Evolutionary conservation across 2,888 invertebrate species (phyloP).

Genomic region (Cosmorhoe ocellata): DNA sequence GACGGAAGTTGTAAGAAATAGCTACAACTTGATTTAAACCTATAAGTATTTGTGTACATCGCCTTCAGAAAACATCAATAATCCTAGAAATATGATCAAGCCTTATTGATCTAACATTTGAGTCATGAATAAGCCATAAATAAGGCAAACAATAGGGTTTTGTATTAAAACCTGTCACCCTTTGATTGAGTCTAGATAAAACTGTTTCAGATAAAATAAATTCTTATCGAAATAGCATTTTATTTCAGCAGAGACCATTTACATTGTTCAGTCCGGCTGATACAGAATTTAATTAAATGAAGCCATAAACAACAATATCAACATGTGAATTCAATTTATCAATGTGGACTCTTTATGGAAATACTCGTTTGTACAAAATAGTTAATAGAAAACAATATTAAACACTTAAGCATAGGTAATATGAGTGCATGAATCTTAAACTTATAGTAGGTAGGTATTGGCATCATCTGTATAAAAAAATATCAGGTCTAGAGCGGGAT

Average conservation of each 20-base stretch:
- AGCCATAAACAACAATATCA: constrained; percentile 2
- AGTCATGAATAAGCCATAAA: constrained; percentile 20
- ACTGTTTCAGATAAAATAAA: constrained; percentile 22
- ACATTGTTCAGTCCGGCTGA: constrained; percentile 13
- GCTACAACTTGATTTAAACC: constrained; percentile 38
- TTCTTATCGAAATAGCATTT: constrained; percentile 13
- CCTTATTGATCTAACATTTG: constrained; percentile 15
- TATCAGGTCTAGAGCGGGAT: too few relatives aligned
- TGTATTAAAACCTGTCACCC: constrained; percentile 31
- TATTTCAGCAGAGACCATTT: constrained; percentile 13
- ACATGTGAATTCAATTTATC: neutral
- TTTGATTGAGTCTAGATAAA: constrained; percentile 33
- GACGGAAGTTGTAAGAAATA: constrained; percentile 45
- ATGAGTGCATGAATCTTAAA: too few relatives aligned
- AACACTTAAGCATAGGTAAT: too few relatives aligned
- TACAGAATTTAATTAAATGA: constrained; percentile 13
- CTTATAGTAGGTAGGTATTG: too few relatives aligned
- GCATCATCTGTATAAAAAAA: too few relatives aligned
- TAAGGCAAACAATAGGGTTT: constrained; percentile 32
- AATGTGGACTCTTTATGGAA: neutral
- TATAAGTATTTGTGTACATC: constrained; percentile 35
- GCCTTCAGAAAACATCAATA: constrained; percentile 29
- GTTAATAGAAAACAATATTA: too few relatives aligned
- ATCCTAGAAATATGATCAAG: neutral
- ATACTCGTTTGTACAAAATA: too few relatives aligned